These are phyloP conservation scores for Phalanger gymnotis DNA, from an alignment of 2,797 vertebrate species.

Conservation along the genomic window DNA sequence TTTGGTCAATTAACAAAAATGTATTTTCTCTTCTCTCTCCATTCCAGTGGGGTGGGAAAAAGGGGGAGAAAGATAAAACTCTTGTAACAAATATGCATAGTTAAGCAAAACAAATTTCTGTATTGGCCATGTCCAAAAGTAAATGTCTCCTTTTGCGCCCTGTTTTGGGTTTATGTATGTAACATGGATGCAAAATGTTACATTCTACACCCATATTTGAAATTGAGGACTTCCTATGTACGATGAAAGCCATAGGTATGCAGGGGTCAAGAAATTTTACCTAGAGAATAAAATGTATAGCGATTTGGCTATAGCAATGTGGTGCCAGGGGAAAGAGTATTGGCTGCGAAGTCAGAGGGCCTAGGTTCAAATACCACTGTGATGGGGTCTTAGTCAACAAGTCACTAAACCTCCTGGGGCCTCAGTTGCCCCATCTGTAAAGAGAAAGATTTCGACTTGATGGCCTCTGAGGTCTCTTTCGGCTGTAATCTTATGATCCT, in stretches of 20 bases:
- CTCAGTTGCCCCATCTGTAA: no score
- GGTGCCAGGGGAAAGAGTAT: no score
- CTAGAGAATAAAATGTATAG: no score
- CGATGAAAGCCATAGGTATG: neutral
- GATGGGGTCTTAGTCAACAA: no score
- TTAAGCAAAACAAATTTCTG: neutral
- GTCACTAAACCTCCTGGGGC: no score
- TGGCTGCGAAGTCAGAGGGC: no score
- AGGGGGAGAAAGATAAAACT: neutral
- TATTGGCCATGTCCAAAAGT: neutral
- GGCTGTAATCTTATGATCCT: slow-evolving; percentile 34
- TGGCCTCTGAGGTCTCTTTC: no score
- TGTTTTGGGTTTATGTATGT: neutral
- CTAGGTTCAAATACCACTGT: no score
- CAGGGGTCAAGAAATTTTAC: neutral
- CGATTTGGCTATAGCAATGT: no score
- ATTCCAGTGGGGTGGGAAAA: neutral
- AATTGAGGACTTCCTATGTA: slow-evolving; percentile 15
- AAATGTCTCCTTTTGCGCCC: neutral
- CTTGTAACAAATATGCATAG: neutral
- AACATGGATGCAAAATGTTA: neutral
- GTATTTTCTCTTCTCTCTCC: neutral
- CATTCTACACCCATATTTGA: neutral
- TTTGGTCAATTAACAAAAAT: neutral
- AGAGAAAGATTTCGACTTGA: no score